These are phyloP conservation scores for Lepidurus packardi DNA, from an alignment of 1,140 invertebrate species.

Conservation along the genomic window DNA sequence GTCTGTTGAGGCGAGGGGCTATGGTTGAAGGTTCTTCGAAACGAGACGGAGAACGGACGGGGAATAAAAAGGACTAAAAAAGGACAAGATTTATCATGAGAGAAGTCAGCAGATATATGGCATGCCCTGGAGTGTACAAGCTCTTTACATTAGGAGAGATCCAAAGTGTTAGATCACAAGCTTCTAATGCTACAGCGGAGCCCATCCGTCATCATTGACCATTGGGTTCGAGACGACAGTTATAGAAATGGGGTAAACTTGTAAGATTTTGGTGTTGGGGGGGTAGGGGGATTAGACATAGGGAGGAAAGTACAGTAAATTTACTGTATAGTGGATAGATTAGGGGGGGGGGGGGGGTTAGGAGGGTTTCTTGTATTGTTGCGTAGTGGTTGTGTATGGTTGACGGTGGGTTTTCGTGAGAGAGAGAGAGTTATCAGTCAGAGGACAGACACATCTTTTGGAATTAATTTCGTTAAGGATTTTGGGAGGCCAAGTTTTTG, in stretches of 20 bases:
- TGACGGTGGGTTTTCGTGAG: background rate
- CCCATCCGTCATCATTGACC: conserved; percentile 20
- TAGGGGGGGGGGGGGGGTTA: background rate
- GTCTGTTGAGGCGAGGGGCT: no score
- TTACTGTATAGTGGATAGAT: background rate
- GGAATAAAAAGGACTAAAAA: background rate
- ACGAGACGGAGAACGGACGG: no score
- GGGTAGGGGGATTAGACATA: background rate
- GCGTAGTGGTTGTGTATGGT: background rate
- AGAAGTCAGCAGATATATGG: conserved; percentile 6
- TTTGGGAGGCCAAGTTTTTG: background rate
- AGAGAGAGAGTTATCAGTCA: conserved; percentile 1
- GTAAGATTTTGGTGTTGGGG: background rate
- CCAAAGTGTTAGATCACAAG: conserved; percentile 18
- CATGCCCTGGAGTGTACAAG: conserved; percentile 17
- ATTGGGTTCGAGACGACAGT: background rate
- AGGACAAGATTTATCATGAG: background rate
- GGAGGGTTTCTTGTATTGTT: background rate
- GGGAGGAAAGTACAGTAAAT: background rate
- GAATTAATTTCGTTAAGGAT: background rate
- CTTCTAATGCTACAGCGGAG: conserved; percentile 15
- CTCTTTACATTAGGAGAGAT: conserved; percentile 14
- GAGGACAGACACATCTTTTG: background rate
- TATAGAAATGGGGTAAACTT: background rate
- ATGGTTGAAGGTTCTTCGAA: no score